Base-by-base conservation (phyloP, 2,888 invertebrate genomes). In the Euclidia mi region DNA sequence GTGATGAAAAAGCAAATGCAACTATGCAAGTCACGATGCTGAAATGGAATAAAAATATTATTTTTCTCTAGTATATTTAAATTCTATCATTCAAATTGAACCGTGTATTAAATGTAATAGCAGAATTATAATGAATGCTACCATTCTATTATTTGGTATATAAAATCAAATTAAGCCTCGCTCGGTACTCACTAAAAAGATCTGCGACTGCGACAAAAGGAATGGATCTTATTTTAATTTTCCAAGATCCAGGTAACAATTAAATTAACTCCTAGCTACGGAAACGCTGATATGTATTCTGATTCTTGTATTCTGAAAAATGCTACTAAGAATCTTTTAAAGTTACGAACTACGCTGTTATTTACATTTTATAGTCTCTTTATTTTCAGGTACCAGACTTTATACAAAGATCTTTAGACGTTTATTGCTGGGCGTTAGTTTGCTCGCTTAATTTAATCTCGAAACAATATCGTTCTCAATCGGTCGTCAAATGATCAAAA, bases 401-500 rank as follows among this genome's bases (percentile, higher is more conserved):
- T 37, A 4, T 3, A 15, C n/a, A 10, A 17, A 37, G 37, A 9
- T 10, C 1, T 37, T 18, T 3, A 3, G 18, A 3, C 17, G 14
- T n/a, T n/a, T 9, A 18, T 18, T 9, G 9, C 15, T 37, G 17
- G 17, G 2, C 2, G 32, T 20, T 11, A 45, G 37, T 45, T 25
- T 48, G 57, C 43, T 32, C 31, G 25, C 28, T 37, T 51, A 57
- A 51, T 53, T 53, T 14, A 69, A 69, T 63, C 20, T 44, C 50
- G 43, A 53, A 65, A 65, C 65, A 60, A 59, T 65, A 53, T 34
- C n/a, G 29, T 18, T 29, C 28, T 35, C 43, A 35, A 43, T 43
- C 25, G 38, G 32, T 46, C 50, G 42, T 46, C 46, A 58, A 63
- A 63, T 47, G 68, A 56, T 44, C 46, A 48, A 48, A 58, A 41